phyloP scores from a whole-genome alignment of 2,797 vertebrate species.

The Kryptopterus vitreolus region DNA sequence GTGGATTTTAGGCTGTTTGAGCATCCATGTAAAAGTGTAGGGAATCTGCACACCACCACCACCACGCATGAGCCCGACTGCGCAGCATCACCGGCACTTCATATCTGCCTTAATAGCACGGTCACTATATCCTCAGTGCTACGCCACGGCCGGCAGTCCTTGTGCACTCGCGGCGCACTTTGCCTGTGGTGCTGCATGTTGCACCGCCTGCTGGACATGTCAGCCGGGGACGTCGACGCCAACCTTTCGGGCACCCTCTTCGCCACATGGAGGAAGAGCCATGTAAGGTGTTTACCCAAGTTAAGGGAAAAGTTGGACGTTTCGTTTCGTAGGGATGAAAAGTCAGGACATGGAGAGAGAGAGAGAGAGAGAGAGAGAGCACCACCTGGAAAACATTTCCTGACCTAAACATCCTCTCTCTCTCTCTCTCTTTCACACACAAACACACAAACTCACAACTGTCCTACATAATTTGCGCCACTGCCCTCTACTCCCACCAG shows the following conservation, averaged over 20 bases:
- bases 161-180: conserved; percentile 7
- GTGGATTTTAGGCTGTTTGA: background rate
- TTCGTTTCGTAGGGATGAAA: background rate
- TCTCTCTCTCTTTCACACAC: conserved; percentile 18
- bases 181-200: conserved; percentile 11
- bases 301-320: background rate
- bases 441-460: conserved; percentile 35
- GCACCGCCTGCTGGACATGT: conserved; percentile 22
- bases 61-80: conserved; percentile 38
- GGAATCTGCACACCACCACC: conserved; percentile 5
- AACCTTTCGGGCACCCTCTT: no score
- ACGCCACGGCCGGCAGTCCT: conserved; percentile 28
- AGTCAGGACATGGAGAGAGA: no score
- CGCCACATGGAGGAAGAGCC: no score
- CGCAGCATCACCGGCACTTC: conserved; percentile 40
- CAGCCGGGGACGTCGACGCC: no score
- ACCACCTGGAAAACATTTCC: conserved; percentile 25
- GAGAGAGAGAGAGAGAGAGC: no score
- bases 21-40: conserved; percentile 27
- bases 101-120: conserved; percentile 47
- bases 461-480: conserved; percentile 52
- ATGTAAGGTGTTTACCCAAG: background rate
- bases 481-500: conserved; percentile 53
- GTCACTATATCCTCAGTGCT: conserved; percentile 25
- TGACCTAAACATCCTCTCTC: conserved; percentile 13